phyloP scores from a whole-genome alignment of 2,797 vertebrate genomes.

The Xenopus petersii region DNA sequence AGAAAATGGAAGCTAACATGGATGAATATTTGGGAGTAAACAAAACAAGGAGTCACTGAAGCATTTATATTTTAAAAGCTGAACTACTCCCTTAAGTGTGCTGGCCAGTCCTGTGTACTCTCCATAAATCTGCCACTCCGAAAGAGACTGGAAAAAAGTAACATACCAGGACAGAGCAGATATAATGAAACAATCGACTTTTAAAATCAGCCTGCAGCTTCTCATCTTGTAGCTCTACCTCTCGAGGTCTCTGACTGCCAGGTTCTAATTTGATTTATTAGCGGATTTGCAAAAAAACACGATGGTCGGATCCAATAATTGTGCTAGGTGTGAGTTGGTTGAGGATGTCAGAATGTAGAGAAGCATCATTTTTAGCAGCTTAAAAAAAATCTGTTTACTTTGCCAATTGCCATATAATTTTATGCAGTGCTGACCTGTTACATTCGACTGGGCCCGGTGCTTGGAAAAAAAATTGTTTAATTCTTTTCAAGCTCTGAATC shows the following conservation, averaged over 20 bases:
- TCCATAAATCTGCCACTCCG: constrained; percentile 21
- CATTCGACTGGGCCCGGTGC: no score
- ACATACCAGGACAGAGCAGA: constrained; percentile 29
- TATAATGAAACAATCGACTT: constrained; percentile 48
- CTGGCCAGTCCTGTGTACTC: constrained; percentile 4
- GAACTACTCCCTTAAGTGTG: constrained; percentile 6
- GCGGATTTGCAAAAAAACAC: constrained; percentile 10
- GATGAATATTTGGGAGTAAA: no score
- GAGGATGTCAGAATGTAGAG: constrained; percentile 14
- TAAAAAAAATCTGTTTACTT: no score
- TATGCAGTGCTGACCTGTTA: no score
- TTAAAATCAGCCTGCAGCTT: constrained; percentile 37
- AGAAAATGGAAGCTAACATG: no score
- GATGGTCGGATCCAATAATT: constrained; percentile 25
- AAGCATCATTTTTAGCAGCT: background rate
- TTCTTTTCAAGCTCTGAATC: background rate
- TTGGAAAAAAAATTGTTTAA: no score
- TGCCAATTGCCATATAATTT: no score
- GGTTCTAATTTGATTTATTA: constrained; percentile 48
- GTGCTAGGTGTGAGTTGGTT: constrained; percentile 18
- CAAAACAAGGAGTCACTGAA: no score
- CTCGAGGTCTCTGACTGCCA: constrained; percentile 40
- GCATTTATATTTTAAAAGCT: background rate
- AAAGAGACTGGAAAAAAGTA: constrained; percentile 20
- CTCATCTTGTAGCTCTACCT: constrained; percentile 43